These are phyloP conservation scores for Lepas anatifera DNA, from an alignment of 2,888 invertebrate species.

Conservation along the genomic window DNA sequence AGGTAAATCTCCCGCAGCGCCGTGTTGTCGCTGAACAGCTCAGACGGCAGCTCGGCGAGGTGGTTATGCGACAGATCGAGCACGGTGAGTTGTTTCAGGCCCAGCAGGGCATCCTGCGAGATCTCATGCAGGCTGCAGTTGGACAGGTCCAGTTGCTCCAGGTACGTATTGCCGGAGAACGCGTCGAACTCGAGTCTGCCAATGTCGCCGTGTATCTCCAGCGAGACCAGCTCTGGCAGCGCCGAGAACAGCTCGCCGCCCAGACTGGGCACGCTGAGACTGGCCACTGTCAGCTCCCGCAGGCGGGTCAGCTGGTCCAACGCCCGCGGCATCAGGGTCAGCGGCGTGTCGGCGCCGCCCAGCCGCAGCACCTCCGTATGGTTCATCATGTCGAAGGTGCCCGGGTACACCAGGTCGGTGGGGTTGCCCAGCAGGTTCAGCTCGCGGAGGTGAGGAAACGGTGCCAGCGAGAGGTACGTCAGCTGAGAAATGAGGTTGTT, in stretches of 20 bases:
- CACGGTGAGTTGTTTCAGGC: not conserved
- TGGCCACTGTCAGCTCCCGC: conserved; percentile 49
- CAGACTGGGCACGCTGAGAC: conserved; percentile 60
- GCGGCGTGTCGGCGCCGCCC: not conserved
- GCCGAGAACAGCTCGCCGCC: conserved; percentile 46
- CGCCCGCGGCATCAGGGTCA: not conserved
- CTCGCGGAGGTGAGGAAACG: not conserved
- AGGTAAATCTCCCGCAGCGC: not conserved
- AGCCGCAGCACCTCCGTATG: not conserved
- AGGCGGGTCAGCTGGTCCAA: not conserved
- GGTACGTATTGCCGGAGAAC: not conserved
- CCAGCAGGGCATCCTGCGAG: not conserved
- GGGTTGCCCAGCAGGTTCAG: not conserved
- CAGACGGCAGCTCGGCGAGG: not conserved
- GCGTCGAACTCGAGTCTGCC: not conserved
- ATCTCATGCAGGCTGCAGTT: not conserved
- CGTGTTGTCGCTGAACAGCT: not conserved
- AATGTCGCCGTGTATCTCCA: conserved; percentile 50
- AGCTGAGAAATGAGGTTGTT: not conserved
- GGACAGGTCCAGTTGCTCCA: not conserved
- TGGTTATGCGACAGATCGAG: conserved; percentile 1
- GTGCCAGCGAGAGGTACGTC: not conserved
- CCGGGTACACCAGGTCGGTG: not conserved
- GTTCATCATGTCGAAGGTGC: not conserved
- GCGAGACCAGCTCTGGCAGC: conserved; percentile 49